These are phyloP conservation scores for Gobionotothen gibberifrons DNA, from an alignment of 2,797 vertebrate genomes.

Conservation along the genomic window DNA sequence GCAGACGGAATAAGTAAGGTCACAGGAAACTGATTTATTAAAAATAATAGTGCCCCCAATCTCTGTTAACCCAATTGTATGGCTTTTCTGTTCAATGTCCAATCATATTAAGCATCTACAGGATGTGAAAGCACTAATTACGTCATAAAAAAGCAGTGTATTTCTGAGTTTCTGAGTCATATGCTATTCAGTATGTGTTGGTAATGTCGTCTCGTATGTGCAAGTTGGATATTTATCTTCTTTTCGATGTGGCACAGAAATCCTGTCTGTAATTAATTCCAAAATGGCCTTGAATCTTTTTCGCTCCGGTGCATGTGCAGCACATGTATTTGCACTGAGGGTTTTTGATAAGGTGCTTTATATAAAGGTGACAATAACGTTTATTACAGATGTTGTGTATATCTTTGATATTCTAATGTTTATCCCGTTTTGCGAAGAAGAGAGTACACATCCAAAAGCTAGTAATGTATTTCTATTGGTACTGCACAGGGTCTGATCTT, in stretches of 20 bases:
- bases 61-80: slow-evolving; percentile 6
- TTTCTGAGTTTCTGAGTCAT: slow-evolving; percentile 43
- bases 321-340: slow-evolving; percentile 86
- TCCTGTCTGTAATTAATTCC: slow-evolving; percentile 70
- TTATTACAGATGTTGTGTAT: slow-evolving; percentile 97
- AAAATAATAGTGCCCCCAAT: slow-evolving; percentile 2
- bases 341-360: slow-evolving; percentile 95
- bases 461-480: slow-evolving; percentile 88
- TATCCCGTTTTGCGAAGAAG: slow-evolving; percentile 80
- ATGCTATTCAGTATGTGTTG: slow-evolving; percentile 66
- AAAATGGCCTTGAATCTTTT: slow-evolving; percentile 80
- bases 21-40: slow-evolving; percentile 21
- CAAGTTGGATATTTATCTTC: slow-evolving; percentile 60
- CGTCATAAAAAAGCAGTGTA: neutral
- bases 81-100: slow-evolving; percentile 19
- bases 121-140: neutral
- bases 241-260: slow-evolving; percentile 59
- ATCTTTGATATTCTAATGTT: slow-evolving; percentile 95
- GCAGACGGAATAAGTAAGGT: slow-evolving; percentile 12
- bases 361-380: slow-evolving; percentile 90
- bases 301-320: slow-evolving; percentile 52
- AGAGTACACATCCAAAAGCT: slow-evolving; percentile 78
- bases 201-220: slow-evolving; percentile 69
- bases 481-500: slow-evolving; percentile 96
- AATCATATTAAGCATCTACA: neutral